These are phyloP conservation scores for Corythaeola cristata DNA, from an alignment of 2,113 vertebrate genomes.

Conservation along the genomic window DNA sequence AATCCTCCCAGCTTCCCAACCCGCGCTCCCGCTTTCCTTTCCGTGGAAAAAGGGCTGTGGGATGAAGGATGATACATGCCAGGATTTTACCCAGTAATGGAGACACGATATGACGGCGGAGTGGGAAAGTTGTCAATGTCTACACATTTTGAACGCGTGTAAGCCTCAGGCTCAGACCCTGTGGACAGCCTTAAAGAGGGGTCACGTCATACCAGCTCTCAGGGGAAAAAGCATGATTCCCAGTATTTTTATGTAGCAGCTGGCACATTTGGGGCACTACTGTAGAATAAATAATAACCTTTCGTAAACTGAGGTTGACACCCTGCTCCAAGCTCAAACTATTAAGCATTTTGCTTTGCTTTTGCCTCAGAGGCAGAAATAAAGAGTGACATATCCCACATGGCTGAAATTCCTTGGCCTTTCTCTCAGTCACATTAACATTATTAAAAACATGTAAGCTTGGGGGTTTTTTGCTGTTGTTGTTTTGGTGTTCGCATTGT, in stretches of 20 bases:
- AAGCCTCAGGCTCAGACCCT: slow-evolving; percentile 20
- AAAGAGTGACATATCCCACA: slow-evolving; percentile 57
- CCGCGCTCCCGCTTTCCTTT: background rate
- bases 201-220: background rate
- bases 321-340: slow-evolving; percentile 19
- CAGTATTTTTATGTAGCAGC: slow-evolving; percentile 27
- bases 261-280: slow-evolving; percentile 43
- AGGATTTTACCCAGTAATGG: background rate
- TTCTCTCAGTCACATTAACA: slow-evolving; percentile 51
- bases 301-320: slow-evolving; percentile 47
- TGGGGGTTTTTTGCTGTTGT: background rate
- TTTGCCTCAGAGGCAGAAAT: slow-evolving; percentile 61
- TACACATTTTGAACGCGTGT: background rate
- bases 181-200: background rate
- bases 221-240: background rate
- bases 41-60: background rate
- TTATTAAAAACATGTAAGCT: slow-evolving; percentile 64
- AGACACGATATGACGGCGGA: background rate
- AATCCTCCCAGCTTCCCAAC: background rate
- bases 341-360: slow-evolving; percentile 23
- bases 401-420: slow-evolving; percentile 58
- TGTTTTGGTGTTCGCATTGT: slow-evolving; percentile 51
- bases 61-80: background rate
- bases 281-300: slow-evolving; percentile 48
- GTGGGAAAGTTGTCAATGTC: slow-evolving; percentile 12